These are phyloP conservation scores for Centropus bengalensis DNA, from an alignment of 2,113 vertebrate genomes.

Conservation along the genomic window DNA sequence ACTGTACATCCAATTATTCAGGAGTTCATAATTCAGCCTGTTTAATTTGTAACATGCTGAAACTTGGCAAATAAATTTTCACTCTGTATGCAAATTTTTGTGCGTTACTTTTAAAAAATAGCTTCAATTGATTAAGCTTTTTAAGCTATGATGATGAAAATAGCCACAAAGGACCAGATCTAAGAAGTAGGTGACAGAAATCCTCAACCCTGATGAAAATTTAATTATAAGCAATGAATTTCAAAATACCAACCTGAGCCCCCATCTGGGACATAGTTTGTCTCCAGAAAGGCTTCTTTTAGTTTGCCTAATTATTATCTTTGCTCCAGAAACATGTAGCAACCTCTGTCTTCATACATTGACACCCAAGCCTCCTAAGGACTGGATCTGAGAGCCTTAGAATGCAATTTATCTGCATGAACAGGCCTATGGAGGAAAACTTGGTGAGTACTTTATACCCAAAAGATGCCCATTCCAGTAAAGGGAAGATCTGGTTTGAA, in stretches of 20 bases:
- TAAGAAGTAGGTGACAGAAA: background rate
- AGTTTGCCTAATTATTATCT: background rate
- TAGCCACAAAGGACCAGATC: background rate
- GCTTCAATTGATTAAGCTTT: background rate
- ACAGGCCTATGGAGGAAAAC: background rate
- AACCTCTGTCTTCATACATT: background rate
- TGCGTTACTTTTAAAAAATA: background rate
- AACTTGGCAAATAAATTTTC: background rate
- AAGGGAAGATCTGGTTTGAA: background rate
- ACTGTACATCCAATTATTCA: background rate
- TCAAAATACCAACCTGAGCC: background rate
- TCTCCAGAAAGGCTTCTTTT: background rate
- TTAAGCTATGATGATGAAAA: background rate
- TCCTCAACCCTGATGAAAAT: background rate
- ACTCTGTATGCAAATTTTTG: background rate
- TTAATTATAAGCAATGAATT: background rate
- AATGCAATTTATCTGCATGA: accelerated
- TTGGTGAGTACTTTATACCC: background rate
- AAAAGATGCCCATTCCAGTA: accelerated
- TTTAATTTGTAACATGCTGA: background rate
- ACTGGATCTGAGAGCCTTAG: background rate
- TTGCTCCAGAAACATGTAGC: background rate
- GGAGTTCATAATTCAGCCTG: slow-evolving; percentile 43
- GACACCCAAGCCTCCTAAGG: background rate
- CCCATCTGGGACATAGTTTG: background rate